These are phyloP conservation scores for Actenoides lindsayi DNA, from an alignment of 2,113 vertebrate species.

Conservation along the genomic window DNA sequence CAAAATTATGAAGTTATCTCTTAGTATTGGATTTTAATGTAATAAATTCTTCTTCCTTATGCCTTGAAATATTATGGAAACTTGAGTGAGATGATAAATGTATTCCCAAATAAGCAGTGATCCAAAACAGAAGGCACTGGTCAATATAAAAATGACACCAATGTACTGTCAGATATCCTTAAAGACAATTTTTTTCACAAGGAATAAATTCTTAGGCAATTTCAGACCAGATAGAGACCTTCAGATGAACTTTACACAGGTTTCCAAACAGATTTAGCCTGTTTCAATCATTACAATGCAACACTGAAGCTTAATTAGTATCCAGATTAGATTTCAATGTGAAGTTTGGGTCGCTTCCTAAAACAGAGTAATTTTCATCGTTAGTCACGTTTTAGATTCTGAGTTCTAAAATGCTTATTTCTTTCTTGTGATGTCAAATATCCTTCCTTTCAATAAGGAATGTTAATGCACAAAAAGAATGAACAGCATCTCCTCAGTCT, in stretches of 20 bases:
- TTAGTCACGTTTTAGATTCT: not conserved
- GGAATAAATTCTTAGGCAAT: not conserved
- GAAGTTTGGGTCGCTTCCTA: not conserved
- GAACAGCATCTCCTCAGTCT: not conserved
- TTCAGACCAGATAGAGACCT: not conserved
- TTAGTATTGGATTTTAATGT: not conserved
- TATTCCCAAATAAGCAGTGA: not conserved
- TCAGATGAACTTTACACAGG: not conserved
- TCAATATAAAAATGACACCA: not conserved
- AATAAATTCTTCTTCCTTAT: not conserved
- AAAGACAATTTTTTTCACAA: not conserved
- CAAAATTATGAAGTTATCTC: not conserved
- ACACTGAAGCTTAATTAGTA: not conserved
- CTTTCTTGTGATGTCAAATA: not conserved
- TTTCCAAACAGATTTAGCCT: not conserved
- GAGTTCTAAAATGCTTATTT: not conserved
- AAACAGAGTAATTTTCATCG: not conserved
- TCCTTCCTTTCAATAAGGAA: not conserved
- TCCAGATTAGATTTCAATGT: not conserved
- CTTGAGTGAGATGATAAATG: not conserved
- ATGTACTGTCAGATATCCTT: not conserved
- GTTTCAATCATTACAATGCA: not conserved
- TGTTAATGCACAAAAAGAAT: not conserved
- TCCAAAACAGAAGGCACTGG: not conserved
- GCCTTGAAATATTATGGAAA: not conserved